phyloP scores from a whole-genome alignment of 2,888 invertebrate genomes.

The Lasioglossum vierecki region DNA sequence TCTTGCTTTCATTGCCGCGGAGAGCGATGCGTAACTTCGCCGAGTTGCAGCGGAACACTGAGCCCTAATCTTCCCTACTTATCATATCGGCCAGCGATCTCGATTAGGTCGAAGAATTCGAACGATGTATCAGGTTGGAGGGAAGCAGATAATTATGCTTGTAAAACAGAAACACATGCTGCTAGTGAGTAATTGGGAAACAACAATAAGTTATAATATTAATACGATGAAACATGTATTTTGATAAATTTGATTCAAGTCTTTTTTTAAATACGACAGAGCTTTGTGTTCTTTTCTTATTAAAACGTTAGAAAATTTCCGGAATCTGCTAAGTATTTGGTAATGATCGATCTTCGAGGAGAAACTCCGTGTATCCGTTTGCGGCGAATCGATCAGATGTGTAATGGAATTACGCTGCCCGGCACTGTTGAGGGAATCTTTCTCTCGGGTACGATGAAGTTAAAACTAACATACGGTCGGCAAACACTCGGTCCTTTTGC shows the following conservation, averaged over 20 bases:
- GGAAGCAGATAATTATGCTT: too few relatives aligned
- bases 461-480: neutral
- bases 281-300: neutral
- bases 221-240: too few relatives aligned
- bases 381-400: neutral
- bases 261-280: too few relatives aligned
- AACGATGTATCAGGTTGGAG: neutral
- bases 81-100: constrained; percentile 3
- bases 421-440: neutral
- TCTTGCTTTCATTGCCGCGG: constrained; percentile 12
- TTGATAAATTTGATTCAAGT: too few relatives aligned
- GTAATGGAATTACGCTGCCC: neutral
- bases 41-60: constrained; percentile 16
- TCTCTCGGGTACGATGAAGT: neutral
- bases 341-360: neutral
- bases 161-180: too few relatives aligned
- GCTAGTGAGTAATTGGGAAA: too few relatives aligned
- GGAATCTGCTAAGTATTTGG: too few relatives aligned
- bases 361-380: neutral
- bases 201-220: too few relatives aligned
- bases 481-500: neutral
- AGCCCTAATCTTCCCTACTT: constrained; percentile 32
- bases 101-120: neutral
- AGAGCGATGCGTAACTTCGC: constrained; percentile 4
- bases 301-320: neutral